Evolutionary conservation across 2,888 invertebrate genomes (phyloP).

Genomic region (Hydropsyche betteni): DNA sequence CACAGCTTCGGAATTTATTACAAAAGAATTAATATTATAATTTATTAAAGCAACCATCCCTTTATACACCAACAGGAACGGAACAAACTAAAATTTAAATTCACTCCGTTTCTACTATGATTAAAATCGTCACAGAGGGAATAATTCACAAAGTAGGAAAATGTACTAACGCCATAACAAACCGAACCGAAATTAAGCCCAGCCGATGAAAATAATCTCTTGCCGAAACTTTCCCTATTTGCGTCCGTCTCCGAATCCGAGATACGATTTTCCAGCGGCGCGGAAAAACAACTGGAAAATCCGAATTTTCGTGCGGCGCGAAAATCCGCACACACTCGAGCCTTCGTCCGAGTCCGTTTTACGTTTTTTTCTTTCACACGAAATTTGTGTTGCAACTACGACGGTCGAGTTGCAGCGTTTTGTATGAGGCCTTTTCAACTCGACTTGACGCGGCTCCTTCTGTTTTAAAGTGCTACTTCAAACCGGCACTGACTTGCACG

Average conservation of each 20-base stretch:
- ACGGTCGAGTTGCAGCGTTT: conserved; percentile 23
- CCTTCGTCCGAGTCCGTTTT: too few species aligned
- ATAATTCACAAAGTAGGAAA: too few species aligned
- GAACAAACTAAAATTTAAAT: neutral
- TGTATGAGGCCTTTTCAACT: conserved; percentile 26
- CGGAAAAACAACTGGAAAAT: conserved; percentile 4
- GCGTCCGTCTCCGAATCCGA: neutral
- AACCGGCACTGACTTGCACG: neutral
- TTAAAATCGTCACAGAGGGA: too few species aligned
- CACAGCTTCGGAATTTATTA: too few species aligned
- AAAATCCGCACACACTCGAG: neutral
- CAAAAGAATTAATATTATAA: too few species aligned
- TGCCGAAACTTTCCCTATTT: conserved; percentile 30
- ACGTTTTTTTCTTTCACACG: too few species aligned
- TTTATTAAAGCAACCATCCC: too few species aligned
- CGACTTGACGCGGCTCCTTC: conserved; percentile 5
- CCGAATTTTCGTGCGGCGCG: neutral
- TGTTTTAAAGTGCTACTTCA: neutral
- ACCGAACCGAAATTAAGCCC: too few species aligned
- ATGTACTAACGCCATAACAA: too few species aligned
- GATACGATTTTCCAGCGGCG: neutral
- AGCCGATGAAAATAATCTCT: neutral
- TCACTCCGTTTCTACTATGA: neutral
- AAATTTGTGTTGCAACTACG: neutral
- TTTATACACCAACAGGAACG: too few species aligned